Base-by-base conservation (phyloP, 2,797 vertebrate species). In the Pipistrellus pygmaeus region DNA sequence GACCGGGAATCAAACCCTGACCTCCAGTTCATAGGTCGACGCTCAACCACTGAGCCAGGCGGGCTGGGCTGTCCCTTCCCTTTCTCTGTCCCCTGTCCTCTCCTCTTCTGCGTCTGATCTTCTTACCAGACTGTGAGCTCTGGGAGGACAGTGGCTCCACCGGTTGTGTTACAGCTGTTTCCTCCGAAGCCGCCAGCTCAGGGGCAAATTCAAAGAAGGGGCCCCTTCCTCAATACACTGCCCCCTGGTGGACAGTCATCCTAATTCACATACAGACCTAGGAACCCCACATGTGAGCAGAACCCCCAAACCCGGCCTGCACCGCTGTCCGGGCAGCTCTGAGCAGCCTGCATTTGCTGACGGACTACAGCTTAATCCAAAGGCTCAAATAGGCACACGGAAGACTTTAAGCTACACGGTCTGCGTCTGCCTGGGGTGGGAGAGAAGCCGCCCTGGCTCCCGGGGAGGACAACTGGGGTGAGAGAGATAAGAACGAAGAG, bases 371-470 rank as follows among this genome's bases (percentile, higher is more conserved):
- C 30, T 69, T 81, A n/a, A 78, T 76, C 57, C 35, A 81, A 30
- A 25, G 4, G 38, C 51, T 91, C 69, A 57, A 15, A 27, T 44
- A 38, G 13, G 46, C 73, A 85, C 91, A 53, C 20, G 2, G 5
- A 46, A 32, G 48, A 38, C 78, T 92, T 93, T 51, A 90, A 96
- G 81, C 68, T 85, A 82, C 77, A 81, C 81, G 91, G 57, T 0
- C 1, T 72, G 41, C 72, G 30, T 69, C 51, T 51, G 35, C 88
- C 81, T 11, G 62, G 71, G 89, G 91, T 76, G 13, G 75, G 62
- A 72, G 85, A 30, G 35, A 72, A 57, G 55, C 53, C 71, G 62
- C 69, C 75, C 91, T 64, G 83, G n/a, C 60, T 77, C 46, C 23
- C 35, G 30, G 30, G 68, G 51, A 82, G 85, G 73, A 10, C 69